Evolutionary conservation across 2,113 vertebrate genomes (phyloP).

Genomic region (Cathartes aura): DNA sequence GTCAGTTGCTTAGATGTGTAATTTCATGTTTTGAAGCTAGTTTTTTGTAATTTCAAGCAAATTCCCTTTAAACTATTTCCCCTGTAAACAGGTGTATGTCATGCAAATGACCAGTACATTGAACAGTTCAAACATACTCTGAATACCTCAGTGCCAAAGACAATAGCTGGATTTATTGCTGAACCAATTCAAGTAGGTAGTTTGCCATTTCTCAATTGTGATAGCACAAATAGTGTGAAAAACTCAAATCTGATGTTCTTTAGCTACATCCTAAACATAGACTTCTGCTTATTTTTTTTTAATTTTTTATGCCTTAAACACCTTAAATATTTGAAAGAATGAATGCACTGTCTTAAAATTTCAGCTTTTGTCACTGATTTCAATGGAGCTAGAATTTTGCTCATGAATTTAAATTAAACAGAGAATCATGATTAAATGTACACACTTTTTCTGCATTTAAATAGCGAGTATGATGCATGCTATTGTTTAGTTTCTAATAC

Average conservation of each 20-base stretch:
- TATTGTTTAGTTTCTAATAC: background rate
- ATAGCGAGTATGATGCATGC: background rate
- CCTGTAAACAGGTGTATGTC: slow-evolving; percentile 81
- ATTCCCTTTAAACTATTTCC: background rate
- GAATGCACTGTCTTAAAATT: background rate
- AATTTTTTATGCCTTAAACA: background rate
- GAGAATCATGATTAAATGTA: background rate
- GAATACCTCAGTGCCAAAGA: slow-evolving; percentile 80
- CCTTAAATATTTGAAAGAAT: background rate
- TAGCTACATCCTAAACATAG: background rate
- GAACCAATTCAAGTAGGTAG: slow-evolving; percentile 92
- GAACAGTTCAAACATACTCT: slow-evolving; percentile 90
- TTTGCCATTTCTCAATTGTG: background rate
- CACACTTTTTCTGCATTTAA: background rate
- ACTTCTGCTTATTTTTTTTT: background rate
- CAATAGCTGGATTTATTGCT: slow-evolving; percentile 90
- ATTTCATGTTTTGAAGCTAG: background rate
- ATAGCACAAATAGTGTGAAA: background rate
- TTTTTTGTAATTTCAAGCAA: background rate
- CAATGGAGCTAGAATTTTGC: background rate
- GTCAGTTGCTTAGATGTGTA: background rate
- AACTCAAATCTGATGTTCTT: background rate
- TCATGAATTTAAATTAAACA: background rate
- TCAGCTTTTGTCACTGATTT: background rate
- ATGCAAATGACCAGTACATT: slow-evolving; percentile 88